Evolutionary conservation across 2,113 vertebrate species (phyloP), one percentile per base, ranked within the genome.

Genomic region (Rhabdornis inornatus): DNA sequence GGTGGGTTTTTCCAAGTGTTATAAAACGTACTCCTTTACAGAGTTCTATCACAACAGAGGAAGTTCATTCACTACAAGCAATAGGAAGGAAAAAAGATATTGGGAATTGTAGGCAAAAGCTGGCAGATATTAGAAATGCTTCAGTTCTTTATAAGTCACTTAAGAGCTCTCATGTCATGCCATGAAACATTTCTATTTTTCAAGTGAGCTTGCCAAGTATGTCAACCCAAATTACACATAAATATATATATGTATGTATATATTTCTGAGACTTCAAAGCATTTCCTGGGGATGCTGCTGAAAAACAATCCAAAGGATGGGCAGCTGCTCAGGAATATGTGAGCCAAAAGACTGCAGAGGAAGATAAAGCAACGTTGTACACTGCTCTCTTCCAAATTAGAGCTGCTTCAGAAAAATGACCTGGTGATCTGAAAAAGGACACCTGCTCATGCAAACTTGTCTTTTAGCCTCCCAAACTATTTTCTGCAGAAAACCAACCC

Each of bases 231-330:
- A 97, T 97, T 91, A 94, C 42, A 92, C 52, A 90, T 55, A 79
- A 89, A 57, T 75, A 87, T 80, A 93, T 81, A 5, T 86, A 19
- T 93, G 39, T 87, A 28, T 55, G 21, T 69, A 63, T 90, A 94
- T 31, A 53, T 53, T 97, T 94, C 44, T 82, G 90, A 96, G 90
- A 98, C 97, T 97, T 98, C 97, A 97, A 98, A 98, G 97, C 72
- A 90, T 92, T 96, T 97, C 94, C 96, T 88, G 86, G 90, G 97
- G 91, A 97, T 89, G 70, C 96, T 94, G 96, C 93, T 96, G 90
- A 90, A 95, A 94, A 97, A 87, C 86, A 94, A 94, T 77, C 83
- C 92, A 50, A 74, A 95, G 84, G 93, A 96, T 92, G 92, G 90
- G 83, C 65, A 71, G 95, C 87, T 90, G 93, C 84, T 83, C 45